A percentile compares a stretch with the other conserved stretches of the same genome.
These are phyloP conservation scores for Nestor notabilis DNA, from an alignment of 2,113 vertebrate genomes.

Conservation along the genomic window DNA sequence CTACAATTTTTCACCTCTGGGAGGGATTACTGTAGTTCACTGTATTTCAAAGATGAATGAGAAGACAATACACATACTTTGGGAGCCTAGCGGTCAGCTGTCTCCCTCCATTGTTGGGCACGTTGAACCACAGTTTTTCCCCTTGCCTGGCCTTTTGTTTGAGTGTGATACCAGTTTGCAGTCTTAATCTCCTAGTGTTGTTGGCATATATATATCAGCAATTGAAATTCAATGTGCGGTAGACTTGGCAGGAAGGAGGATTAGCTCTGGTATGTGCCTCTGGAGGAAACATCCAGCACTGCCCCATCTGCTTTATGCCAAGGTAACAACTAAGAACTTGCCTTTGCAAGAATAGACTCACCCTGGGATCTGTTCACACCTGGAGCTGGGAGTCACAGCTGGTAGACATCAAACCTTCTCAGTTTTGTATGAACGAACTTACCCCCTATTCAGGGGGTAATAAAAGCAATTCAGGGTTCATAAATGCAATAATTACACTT, in stretches of 20 bases:
- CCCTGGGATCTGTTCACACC: not conserved
- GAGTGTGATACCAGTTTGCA: not conserved
- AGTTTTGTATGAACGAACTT: not conserved
- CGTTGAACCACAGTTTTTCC: not conserved
- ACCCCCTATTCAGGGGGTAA: no score
- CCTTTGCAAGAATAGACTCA: not conserved
- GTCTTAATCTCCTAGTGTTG: not conserved
- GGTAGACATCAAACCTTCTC: not conserved
- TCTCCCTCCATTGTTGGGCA: not conserved
- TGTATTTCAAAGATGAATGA: not conserved
- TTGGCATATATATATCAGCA: not conserved
- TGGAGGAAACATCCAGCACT: not conserved
- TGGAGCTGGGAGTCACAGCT: not conserved
- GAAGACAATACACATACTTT: not conserved
- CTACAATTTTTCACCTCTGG: not conserved
- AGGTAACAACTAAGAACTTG: not conserved
- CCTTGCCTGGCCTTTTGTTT: not conserved
- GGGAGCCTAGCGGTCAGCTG: not conserved
- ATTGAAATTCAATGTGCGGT: not conserved
- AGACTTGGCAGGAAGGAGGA: not conserved
- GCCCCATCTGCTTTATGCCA: not conserved
- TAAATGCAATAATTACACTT: not conserved
- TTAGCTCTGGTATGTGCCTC: not conserved
- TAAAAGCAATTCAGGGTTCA: not conserved
- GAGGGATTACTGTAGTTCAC: not conserved